These are phyloP conservation scores for Noturus placidus DNA, from an alignment of 2,113 vertebrate species.

Conservation along the genomic window DNA sequence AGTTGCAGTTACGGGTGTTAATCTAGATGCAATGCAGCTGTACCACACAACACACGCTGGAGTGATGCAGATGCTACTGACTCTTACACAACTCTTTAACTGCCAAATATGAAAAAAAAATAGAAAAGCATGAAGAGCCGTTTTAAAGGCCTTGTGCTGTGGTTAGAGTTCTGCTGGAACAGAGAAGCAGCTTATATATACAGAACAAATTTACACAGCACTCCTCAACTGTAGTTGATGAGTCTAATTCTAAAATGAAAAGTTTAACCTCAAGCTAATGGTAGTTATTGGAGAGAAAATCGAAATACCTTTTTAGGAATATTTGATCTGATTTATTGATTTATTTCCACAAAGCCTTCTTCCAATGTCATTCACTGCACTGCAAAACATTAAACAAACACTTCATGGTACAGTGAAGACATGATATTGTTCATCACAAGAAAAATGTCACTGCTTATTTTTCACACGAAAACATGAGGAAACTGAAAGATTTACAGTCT, in stretches of 20 bases:
- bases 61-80: background rate
- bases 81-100: background rate
- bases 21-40: constrained; percentile 18
- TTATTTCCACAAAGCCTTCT: background rate
- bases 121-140: background rate
- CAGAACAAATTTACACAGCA: constrained; percentile 10
- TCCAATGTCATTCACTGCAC: background rate
- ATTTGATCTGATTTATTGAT: background rate
- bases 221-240: background rate
- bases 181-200: constrained; percentile 21
- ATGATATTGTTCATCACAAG: background rate
- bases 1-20: background rate
- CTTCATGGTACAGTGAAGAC: background rate
- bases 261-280: background rate
- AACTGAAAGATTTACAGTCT: background rate
- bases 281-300: background rate
- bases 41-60: background rate
- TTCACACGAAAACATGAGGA: background rate
- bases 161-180: constrained; percentile 2
- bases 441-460: background rate
- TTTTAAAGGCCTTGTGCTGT: constrained; percentile 11
- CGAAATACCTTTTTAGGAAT: background rate
- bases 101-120: constrained; percentile 13
- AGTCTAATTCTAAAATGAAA: background rate
- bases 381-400: background rate